Evolutionary conservation across 1,140 invertebrate species (phyloP).

Genomic region (Monochamus saltuarius): DNA sequence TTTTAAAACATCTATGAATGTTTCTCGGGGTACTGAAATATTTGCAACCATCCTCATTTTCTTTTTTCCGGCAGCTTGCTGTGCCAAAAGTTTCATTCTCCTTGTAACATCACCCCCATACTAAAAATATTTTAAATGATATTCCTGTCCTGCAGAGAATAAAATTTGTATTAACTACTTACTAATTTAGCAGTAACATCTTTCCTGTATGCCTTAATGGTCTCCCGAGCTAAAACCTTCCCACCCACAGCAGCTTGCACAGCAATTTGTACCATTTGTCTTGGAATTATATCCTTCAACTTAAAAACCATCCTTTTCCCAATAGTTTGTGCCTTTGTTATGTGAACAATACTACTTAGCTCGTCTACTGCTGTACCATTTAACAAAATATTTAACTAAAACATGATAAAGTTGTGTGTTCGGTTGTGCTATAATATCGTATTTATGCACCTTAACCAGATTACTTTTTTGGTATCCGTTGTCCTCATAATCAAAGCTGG

Average conservation of each 20-base stretch:
- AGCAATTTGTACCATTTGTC: slow-evolving; percentile 82
- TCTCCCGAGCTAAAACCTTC: slow-evolving; percentile 85
- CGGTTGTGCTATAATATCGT: slow-evolving; percentile 4
- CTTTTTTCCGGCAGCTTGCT: slow-evolving; percentile 92
- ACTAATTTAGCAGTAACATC: slow-evolving; percentile 93
- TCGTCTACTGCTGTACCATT: slow-evolving; percentile 86
- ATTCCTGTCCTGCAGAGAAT: slow-evolving; percentile 26
- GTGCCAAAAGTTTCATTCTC: slow-evolving; percentile 83
- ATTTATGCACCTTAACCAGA: slow-evolving; percentile 66
- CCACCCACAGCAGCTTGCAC: slow-evolving; percentile 84
- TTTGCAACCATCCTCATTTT: slow-evolving; percentile 88
- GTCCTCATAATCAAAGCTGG: slow-evolving; percentile 97
- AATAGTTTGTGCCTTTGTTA: slow-evolving; percentile 63
- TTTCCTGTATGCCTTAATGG: slow-evolving; percentile 83
- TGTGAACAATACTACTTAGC: slow-evolving; percentile 81
- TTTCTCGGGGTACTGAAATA: slow-evolving; percentile 87
- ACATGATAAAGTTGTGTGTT: slow-evolving; percentile 2
- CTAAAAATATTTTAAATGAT: slow-evolving; percentile 58
- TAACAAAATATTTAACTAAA: slow-evolving; percentile 74
- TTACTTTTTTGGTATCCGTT: slow-evolving; percentile 73
- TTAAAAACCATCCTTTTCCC: slow-evolving; percentile 73
- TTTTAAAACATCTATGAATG: slow-evolving; percentile 91
- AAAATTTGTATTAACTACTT: slow-evolving; percentile 50
- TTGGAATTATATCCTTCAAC: slow-evolving; percentile 86
- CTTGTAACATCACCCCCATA: slow-evolving; percentile 92